Base-by-base conservation (phyloP, 2,888 invertebrate genomes). In the Leptinotarsa peninsularis region DNA sequence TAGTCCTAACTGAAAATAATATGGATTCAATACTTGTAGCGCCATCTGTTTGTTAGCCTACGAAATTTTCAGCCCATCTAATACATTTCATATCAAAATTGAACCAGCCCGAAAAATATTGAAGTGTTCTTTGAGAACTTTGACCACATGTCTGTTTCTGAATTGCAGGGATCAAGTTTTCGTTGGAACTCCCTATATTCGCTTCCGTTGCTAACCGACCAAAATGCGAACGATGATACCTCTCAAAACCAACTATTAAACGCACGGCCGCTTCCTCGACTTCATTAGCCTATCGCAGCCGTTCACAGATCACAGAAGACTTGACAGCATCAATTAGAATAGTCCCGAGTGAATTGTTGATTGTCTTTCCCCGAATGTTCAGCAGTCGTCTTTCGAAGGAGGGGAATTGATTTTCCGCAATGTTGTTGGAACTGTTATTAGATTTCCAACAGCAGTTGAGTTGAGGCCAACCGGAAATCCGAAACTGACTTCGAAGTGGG, bases 341-440 rank as follows among this genome's bases (percentile, higher is more conserved):
- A 54, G 49, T 68, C 52, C 27, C 68, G 52, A 54, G 27, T 68
- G 68, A 52, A 50, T 23, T 68, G 68, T 52, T 68, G 68, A 68
- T 68, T 68, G 68, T 68, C 68, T 68, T 33, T 43, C n/a, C 27
- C 7, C 54, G 49, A 68, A 54, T 68, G 68, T 27, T 27, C 4
- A 10, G 68, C 4, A 52, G 13, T n/a, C 54, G 13, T 50, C 67
- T 27, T 27, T 5, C 3, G 13, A n/a, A 52, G 52, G 52, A 50
- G 17, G 17, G 49, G 67, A 23, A n/a, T 27, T 52, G 21, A 52
- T 68, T 68, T 23, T 52, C 68, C 27, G 33, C 68, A 52, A 52
- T 33, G 68, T 50, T 68, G 68, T 27, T 54, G 68, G 33, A 63
- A 33, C 43, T 33, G 49, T 52, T 52, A 52, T 68, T 68, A 49